Base-by-base conservation (phyloP, 35 echinoderm and acorn worm species). In the Hemicentrotus pulcherrimus region DNA sequence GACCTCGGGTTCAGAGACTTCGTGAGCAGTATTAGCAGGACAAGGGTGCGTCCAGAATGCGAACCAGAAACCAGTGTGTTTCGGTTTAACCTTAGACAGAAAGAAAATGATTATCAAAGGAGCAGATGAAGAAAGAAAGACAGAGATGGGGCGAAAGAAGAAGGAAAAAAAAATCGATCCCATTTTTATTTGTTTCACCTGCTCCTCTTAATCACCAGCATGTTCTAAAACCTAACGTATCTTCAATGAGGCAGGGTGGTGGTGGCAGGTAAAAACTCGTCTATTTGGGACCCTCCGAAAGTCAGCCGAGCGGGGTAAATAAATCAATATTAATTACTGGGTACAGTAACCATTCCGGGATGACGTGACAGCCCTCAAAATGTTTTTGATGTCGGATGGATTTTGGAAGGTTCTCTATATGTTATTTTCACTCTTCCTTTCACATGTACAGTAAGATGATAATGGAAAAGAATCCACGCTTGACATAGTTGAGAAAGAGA, bases 261-360 rank as follows among this genome's bases (percentile, higher is more conserved):
- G 65, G 65, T 78, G 7, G 65, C 65, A 22, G 65, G 65, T 6
- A 78, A 71, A 55, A 78, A 78, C 3, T 78, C 65, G 28, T 78
- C 65, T 78, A 28, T 71, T 78, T 78, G 24, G 65, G 65, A 78
- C 65, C 65, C 65, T 78, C 65, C 1, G 16, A 78, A 78, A 78
- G 65, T 78, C 65, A 78, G 65, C 65, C 65, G 28, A 78, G 65
- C 65, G 65, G 65, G 65, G 65, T 78, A 78, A 78, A 78, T 78
- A 78, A 78, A 78, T 78, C 65, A 28, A 78, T 78, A 78, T 78
- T 78, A 78, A 78, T 78, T 78, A 78, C 65, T 78, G 22, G 65
- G 65, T 4, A 78, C 65, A 78, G 65, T 78, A 6, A 78, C 65
- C 28, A 78, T 78, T 78, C 65, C 8, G 19, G 19, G 65, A 78